Percentiles rank a stretch among this genome's conserved stretches.
Evolutionary conservation across 2,797 vertebrate genomes (phyloP).

Genomic region (Nothura maculosa): DNA sequence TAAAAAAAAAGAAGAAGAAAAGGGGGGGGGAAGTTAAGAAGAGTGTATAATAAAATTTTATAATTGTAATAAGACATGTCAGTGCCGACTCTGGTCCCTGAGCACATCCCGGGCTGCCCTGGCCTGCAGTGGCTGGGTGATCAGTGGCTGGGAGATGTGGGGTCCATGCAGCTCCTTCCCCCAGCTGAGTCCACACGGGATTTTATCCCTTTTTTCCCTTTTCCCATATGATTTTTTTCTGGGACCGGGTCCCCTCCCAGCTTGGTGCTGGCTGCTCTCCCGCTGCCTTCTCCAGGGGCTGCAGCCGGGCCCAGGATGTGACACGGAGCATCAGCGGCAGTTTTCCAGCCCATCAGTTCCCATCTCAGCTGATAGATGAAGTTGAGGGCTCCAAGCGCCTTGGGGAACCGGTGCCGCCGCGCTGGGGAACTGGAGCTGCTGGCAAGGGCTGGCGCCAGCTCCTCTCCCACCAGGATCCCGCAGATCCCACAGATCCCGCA

Average conservation of each 20-base stretch:
- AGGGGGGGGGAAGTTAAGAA: not conserved
- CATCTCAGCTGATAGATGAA: not conserved
- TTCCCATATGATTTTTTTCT: not conserved
- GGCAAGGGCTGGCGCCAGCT: rapidly evolving
- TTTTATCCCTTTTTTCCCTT: not conserved
- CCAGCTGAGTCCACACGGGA: rapidly evolving
- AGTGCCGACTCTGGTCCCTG: rapidly evolving
- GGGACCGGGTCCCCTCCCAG: not conserved
- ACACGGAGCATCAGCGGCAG: rapidly evolving
- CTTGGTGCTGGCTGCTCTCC: not conserved
- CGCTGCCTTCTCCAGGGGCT: rapidly evolving
- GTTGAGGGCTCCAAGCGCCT: not conserved
- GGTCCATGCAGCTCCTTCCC: not conserved
- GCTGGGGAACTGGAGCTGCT: not conserved
- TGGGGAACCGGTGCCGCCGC: not conserved
- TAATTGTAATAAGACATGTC: not conserved
- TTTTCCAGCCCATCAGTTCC: conserved; percentile 21
- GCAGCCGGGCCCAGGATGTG: not conserved
- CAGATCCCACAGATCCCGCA: no score
- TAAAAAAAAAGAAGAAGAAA: not conserved
- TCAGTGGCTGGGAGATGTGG: not conserved
- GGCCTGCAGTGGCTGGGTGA: not conserved
- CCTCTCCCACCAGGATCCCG: no score
- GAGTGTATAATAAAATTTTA: not conserved
- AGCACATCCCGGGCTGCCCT: rapidly evolving